phyloP scores from a whole-genome alignment of 2,797 vertebrate genomes.

The Propithecus deckenii region DNA sequence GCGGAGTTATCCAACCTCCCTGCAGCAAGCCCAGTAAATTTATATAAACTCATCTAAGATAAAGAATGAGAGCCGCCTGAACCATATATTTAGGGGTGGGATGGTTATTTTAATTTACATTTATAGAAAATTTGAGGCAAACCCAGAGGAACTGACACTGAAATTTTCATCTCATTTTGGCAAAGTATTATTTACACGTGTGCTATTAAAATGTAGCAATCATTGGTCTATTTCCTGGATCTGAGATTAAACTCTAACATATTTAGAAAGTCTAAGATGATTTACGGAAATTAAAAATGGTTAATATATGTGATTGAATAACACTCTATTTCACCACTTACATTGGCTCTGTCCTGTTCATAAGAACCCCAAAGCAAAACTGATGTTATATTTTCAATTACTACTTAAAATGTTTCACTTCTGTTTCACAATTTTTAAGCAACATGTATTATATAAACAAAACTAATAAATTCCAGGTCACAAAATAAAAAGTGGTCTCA shows the following conservation, averaged over 20 bases:
- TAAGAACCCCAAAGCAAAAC: neutral
- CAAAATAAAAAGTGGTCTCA: rapidly evolving
- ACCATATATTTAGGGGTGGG: neutral
- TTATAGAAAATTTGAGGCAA: conserved; percentile 30
- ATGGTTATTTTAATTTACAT: conserved; percentile 10
- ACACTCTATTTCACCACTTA: conserved; percentile 52
- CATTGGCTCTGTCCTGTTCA: neutral
- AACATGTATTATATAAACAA: neutral
- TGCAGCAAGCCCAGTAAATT: neutral
- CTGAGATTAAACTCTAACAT: conserved; percentile 59
- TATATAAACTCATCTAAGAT: neutral
- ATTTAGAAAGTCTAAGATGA: conserved; percentile 44
- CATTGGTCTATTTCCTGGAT: conserved; percentile 38
- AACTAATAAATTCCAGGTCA: conserved; percentile 50
- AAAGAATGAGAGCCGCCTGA: neutral
- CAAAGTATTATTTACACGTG: conserved; percentile 11
- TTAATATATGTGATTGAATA: conserved; percentile 62
- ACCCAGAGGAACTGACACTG: neutral
- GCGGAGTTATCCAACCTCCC: neutral
- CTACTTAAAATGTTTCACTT: neutral
- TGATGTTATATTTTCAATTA: conserved; percentile 15
- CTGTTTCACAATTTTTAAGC: conserved; percentile 31
- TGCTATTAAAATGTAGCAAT: conserved; percentile 30
- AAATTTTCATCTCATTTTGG: conserved; percentile 20
- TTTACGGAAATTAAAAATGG: conserved; percentile 70